phyloP scores from a whole-genome alignment of 2,888 invertebrate genomes.

The Smittia aterrima region DNA sequence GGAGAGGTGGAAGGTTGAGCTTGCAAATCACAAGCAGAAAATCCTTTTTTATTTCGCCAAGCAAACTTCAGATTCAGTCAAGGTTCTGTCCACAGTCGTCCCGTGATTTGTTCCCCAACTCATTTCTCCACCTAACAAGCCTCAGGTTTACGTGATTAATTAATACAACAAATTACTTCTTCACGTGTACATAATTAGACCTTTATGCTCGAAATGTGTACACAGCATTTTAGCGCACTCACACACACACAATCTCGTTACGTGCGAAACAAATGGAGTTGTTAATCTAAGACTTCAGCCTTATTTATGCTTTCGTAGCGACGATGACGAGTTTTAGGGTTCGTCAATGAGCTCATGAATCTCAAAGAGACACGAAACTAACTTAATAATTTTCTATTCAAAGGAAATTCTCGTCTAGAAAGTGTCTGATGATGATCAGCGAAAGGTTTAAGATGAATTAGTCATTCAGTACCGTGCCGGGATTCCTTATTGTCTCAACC shows the following conservation, averaged over 20 bases:
- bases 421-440: background rate
- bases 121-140: background rate
- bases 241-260: background rate
- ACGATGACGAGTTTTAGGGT: too few species aligned
- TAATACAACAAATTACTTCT: constrained; percentile 36
- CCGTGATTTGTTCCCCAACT: background rate
- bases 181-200: constrained; percentile 33
- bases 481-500: too few species aligned
- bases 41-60: background rate
- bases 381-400: too few species aligned
- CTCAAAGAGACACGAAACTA: background rate
- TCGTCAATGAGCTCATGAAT: too few species aligned
- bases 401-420: background rate
- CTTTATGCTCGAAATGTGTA: constrained; percentile 26
- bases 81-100: background rate
- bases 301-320: background rate
- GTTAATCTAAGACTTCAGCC: constrained; percentile 7
- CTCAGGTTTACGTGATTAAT: constrained; percentile 34
- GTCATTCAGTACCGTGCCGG: background rate
- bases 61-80: background rate
- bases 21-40: background rate
- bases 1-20: background rate
- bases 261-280: constrained; percentile 21
- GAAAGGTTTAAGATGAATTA: background rate
- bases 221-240: background rate